Base-by-base conservation (phyloP, 2,797 vertebrate genomes). In the Chromobotia macracanthus region DNA sequence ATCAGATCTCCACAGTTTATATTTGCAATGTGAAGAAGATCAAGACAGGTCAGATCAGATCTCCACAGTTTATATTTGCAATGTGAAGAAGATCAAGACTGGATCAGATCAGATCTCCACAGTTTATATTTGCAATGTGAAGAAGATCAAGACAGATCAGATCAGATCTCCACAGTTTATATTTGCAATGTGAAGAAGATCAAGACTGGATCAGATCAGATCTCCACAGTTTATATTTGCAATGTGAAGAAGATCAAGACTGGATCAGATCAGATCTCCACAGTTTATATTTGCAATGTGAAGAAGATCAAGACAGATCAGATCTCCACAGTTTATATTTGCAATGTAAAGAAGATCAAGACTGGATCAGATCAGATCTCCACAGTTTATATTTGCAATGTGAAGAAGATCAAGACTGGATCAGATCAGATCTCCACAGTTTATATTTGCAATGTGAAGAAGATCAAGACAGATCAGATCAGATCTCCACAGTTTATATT, bases 381-480 rank as follows among this genome's bases (percentile, higher is more conserved):
- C 16, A 21, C 4, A 19, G 46, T 1, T 13, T 35, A 16, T 58
- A 31, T 61, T n/a, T 60, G 44, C 11, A 6, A 18, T 46, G 1
- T 12, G 64, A n/a, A n/a, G n/a, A n/a, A n/a, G n/a, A n/a, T n/a
- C 96, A 0, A 95, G 96, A 82, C 96, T n/a, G 97, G 95, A 96
- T 97, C 68, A 38, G 4, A 72, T 19, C 19, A n/a, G n/a, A n/a
- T n/a, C n/a, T 51, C n/a, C 16, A 21, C 4, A 19, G 46, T 1
- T 13, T 35, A 16, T 58, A 31, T 61, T n/a, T 60, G 44, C 11
- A 6, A 18, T 46, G 1, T 12, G 64, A n/a, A n/a, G n/a, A n/a
- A n/a, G n/a, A n/a, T n/a, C 96, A 0, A 95, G 96, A 82, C 96
- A 97, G 95, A 96, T 97, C 68, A 38, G 4, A 72, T 19, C 19